phyloP scores from a whole-genome alignment of 2,113 vertebrate genomes.

The Globicephala melas region DNA sequence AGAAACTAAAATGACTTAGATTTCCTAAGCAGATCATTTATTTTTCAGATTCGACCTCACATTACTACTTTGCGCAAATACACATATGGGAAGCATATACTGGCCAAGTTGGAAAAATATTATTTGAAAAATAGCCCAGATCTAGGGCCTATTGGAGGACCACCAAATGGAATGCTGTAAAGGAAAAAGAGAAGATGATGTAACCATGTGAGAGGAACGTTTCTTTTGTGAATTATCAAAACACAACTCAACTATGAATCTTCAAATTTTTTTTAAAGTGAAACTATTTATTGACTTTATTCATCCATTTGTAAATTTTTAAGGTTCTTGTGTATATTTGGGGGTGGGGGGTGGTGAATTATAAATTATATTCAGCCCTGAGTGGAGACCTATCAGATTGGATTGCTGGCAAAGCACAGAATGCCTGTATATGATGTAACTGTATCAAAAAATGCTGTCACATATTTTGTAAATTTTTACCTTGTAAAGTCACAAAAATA shows the following conservation, averaged over 20 bases:
- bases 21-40: slow-evolving; percentile 41
- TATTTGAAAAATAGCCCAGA: slow-evolving; percentile 99
- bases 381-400: slow-evolving; percentile 86
- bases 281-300: slow-evolving; percentile 89
- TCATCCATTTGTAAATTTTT: slow-evolving; percentile 90
- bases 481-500: slow-evolving; percentile 98
- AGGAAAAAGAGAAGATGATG: slow-evolving; percentile 41
- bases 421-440: slow-evolving; percentile 97
- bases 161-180: slow-evolving; percentile 96
- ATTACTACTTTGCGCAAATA: slow-evolving; percentile 98
- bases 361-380: slow-evolving; percentile 83
- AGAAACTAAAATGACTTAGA: neutral
- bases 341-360: slow-evolving; percentile 80
- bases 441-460: slow-evolving; percentile 93
- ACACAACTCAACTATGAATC: slow-evolving; percentile 88
- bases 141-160: slow-evolving; percentile 95
- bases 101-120: slow-evolving; percentile 98
- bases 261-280: slow-evolving; percentile 84
- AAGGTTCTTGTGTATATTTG: slow-evolving; percentile 89
- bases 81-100: slow-evolving; percentile 98
- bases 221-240: slow-evolving; percentile 90
- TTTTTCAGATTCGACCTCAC: slow-evolving; percentile 94
- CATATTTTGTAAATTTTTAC: slow-evolving; percentile 99
- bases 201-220: slow-evolving; percentile 62
- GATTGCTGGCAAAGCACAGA: slow-evolving; percentile 92